These are phyloP conservation scores for Penaeus indicus DNA, from an alignment of 1,140 invertebrate species.

Conservation along the genomic window DNA sequence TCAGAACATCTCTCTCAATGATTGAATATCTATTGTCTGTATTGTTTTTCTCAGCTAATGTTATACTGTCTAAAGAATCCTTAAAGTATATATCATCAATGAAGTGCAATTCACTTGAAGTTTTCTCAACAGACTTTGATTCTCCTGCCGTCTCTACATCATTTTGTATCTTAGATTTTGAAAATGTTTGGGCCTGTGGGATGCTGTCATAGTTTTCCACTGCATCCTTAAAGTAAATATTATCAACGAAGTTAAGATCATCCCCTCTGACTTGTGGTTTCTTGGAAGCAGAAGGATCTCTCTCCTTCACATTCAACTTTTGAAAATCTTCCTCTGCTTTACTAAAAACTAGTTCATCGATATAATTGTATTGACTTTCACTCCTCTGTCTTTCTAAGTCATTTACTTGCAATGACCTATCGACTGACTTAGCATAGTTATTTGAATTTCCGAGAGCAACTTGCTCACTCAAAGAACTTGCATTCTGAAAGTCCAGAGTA, in stretches of 20 bases:
- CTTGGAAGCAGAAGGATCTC: background rate
- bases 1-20: too few species aligned
- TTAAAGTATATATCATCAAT: background rate
- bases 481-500: too few species aligned
- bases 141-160: conserved; percentile 33
- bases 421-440: background rate
- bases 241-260: conserved; percentile 52
- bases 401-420: background rate
- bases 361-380: conserved; percentile 15
- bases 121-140: conserved; percentile 4
- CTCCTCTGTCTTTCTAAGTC: background rate
- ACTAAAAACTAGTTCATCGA: conserved; percentile 39
- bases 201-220: conserved; percentile 3
- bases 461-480: too few species aligned
- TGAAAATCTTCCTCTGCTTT: background rate
- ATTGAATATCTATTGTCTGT: background rate
- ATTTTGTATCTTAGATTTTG: background rate
- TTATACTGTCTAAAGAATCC: background rate
- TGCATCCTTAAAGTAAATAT: conserved; percentile 47
- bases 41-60: background rate
- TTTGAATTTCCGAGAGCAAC: background rate
- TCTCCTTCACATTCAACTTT: background rate
- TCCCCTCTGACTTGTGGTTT: conserved; percentile 8
- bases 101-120: background rate
- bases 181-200: background rate